Evolutionary conservation across 2,113 vertebrate genomes (phyloP).

Genomic region (Caranx melampygus): DNA sequence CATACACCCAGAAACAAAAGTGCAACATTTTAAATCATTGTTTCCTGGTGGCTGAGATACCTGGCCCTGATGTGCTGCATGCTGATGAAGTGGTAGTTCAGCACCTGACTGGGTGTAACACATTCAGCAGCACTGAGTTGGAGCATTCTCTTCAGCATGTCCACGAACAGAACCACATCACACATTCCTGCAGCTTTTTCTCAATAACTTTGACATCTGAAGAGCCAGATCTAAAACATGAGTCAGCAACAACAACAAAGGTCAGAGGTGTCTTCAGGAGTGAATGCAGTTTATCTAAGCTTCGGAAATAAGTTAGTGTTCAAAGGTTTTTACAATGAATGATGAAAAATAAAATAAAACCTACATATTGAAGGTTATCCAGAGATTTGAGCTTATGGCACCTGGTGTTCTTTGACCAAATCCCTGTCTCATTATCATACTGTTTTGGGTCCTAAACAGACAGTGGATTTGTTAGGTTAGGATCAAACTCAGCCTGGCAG

Average conservation of each 20-base stretch:
- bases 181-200: not conserved
- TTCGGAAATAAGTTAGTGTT: not conserved
- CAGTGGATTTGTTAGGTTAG: not conserved
- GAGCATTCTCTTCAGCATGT: conserved; percentile 7
- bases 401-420: not conserved
- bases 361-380: not conserved
- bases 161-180: not conserved
- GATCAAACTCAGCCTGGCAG: not conserved
- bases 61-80: no score
- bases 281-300: no score
- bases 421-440: not conserved
- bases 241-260: not conserved
- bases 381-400: not conserved
- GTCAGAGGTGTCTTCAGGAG: not conserved
- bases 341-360: not conserved
- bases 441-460: not conserved
- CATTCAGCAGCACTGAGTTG: not conserved
- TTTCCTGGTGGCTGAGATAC: not conserved
- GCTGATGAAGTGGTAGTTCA: conserved; percentile 13
- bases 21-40: not conserved
- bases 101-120: not conserved
- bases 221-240: not conserved
- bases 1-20: no score
- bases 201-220: accelerated
- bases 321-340: not conserved